Base-by-base conservation (phyloP, 2,888 invertebrate genomes). In the Xestoiulus laeticollis region DNA sequence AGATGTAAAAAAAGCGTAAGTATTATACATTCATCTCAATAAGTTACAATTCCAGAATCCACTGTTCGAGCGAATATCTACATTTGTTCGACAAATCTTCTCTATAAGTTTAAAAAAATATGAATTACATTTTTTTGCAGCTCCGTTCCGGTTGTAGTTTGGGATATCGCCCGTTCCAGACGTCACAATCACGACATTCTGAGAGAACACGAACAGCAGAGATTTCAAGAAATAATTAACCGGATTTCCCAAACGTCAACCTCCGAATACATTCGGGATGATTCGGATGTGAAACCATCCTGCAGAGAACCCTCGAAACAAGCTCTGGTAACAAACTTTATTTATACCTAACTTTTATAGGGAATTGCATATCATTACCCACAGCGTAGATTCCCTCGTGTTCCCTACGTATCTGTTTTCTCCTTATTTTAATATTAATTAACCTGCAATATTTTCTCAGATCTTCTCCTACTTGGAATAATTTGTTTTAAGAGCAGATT, bases 161-260 rank as follows among this genome's bases (percentile, higher is more conserved):
- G 87, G 87, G 87, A 87, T 38, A 32, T 53, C n/a, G 32, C 48
- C 32, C 53, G 85, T 16, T 87, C 87, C n/a, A 32, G 83, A 26
- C 38, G 87, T 1, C 53, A 87, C 87, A 87, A 87, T 32, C 87
- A 87, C 44, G 87, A 87, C 43, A 48, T 85, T 38, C 48, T 87
- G 30, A n/a, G 87, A 16, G 87, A 87, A 26, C 53, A 85, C 53
- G 87, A 87, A 30, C 87, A 85, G n/a, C 87, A 48, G 43, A 22
- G 78, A 19, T 85, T 87, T n/a, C 83, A 85, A 32, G 87, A 87
- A 53, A 87, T 87, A n/a, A 32, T 85, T 10, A 43, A 22, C 33
- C 38, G 44, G n/a, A 43, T 38, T 16, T 38, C 44, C 1, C n/a
- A 14, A 16, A 43, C n/a, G 85, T 30, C 84, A 2, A 14, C 12